phyloP scores from a whole-genome alignment of 2,888 invertebrate species.

The Rhaphigaster nebulosa region DNA sequence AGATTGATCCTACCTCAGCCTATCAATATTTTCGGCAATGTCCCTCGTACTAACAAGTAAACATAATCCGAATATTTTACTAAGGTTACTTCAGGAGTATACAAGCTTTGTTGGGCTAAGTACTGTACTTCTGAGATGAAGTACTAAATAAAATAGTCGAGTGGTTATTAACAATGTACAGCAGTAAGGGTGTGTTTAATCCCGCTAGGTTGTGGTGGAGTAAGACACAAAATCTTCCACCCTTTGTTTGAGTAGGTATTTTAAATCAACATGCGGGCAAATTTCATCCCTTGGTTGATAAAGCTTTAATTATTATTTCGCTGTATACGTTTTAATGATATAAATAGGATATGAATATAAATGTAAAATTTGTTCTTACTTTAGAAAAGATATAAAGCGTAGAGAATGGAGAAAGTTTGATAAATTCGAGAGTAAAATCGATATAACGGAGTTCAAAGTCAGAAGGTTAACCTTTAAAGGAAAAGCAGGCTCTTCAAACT shows the following conservation, averaged over 20 bases:
- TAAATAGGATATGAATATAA: neutral
- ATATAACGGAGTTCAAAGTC: slow-evolving; percentile 12
- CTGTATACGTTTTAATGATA: neutral
- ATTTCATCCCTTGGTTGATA: neutral
- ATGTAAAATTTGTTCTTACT: neutral
- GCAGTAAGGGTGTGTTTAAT: neutral
- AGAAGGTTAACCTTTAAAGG: slow-evolving; percentile 3
- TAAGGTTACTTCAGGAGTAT: neutral
- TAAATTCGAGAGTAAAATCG: neutral
- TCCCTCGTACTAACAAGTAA: too few relatives aligned
- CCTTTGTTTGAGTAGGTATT: neutral
- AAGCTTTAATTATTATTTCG: neutral
- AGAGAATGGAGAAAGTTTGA: neutral
- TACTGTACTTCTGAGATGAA: neutral
- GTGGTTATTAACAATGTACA: neutral
- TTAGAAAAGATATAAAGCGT: neutral
- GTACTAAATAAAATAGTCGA: neutral
- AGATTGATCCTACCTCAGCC: too few relatives aligned
- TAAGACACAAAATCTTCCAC: neutral
- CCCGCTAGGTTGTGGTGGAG: neutral
- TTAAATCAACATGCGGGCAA: slow-evolving; percentile 3
- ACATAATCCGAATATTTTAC: too few relatives aligned
- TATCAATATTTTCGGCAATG: too few relatives aligned
- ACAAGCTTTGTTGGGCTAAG: neutral
- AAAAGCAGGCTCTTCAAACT: neutral